Base-by-base conservation (phyloP, 2,888 invertebrate species). In the Eudasyphora cyanicolor region DNA sequence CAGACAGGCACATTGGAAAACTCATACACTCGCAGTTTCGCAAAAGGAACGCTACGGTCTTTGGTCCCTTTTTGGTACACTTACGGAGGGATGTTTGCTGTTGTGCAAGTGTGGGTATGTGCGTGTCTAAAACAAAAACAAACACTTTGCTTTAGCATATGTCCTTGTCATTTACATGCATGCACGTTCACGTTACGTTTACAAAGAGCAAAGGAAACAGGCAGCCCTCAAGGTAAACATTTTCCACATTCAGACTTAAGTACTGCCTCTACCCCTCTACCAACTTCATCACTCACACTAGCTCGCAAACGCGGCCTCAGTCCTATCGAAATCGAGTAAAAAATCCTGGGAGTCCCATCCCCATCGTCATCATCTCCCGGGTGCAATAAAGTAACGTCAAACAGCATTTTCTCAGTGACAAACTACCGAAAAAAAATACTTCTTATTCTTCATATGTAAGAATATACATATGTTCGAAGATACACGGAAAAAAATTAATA, bases 121-220 rank as follows among this genome's bases (percentile, higher is more conserved):
- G 38, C 35, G 42, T 38, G 54, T 27, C 14, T 4, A 38, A 38
- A 38, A 38, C 27, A 75, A 80, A 76, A 75, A 71, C 45, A 83
- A 84, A 78, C 64, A 73, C 71, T 84, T 80, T 78, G 60, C 78
- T 80, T 75, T 35, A 84, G 81, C 84, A 82, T 79, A 84, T 79
- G 82, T 76, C 84, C 81, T 84, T 84, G 84, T 84, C 84, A 82
- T 76, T 84, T 79, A 82, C 84, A 84, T 80, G 73, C 69, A 82
- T 70, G 62, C 79, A 74, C 79, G 76, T 76, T 79, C 32, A 45
- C 54, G 21, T 67, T 78, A 45, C 54, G 21, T 67, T 78, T 54
- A 70, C 27, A 78, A 76, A 42, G 49, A 62, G 35, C 17, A 62
- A 45, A 38, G 57, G 51, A 75, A 27, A 64, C 69, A 79, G 12